Percentiles rank a stretch among this genome's conserved stretches.
These are phyloP conservation scores for Drosophila histrio DNA, from an alignment of 2,888 invertebrate species.

Conservation along the genomic window DNA sequence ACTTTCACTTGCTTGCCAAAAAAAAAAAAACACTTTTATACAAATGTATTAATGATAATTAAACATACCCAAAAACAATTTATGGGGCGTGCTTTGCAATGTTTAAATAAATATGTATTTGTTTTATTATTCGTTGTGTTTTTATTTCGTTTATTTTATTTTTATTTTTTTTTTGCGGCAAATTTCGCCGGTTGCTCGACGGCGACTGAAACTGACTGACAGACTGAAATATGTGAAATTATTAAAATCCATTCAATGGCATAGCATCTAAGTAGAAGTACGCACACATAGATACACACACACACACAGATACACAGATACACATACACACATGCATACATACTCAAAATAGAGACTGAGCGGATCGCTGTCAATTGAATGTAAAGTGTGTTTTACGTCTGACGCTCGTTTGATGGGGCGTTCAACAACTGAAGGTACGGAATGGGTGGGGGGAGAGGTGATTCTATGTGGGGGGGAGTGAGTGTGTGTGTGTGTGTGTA, in stretches of 20 bases:
- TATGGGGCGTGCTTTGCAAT: conserved; percentile 23
- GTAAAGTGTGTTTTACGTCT: conserved; percentile 43
- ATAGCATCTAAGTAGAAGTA: conserved; percentile 53
- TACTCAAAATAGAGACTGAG: neutral
- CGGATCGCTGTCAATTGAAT: conserved; percentile 55
- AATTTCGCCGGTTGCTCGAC: conserved; percentile 48
- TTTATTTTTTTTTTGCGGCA: conserved; percentile 23
- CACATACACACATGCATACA: neutral
- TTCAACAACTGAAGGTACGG: neutral
- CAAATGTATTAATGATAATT: conserved; percentile 11
- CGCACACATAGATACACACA: conserved; percentile 19
- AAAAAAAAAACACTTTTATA: conserved; percentile 2
- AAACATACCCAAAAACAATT: conserved; percentile 33
- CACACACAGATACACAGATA: neutral
- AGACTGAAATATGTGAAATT: conserved; percentile 63
- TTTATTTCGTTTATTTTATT: neutral
- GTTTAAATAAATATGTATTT: neutral
- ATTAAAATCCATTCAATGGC: conserved; percentile 65
- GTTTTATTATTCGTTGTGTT: neutral
- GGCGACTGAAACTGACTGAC: conserved; percentile 43
- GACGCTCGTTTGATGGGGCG: conserved; percentile 5
- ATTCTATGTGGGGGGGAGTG: conserved; percentile 1
- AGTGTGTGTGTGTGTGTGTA: neutral
- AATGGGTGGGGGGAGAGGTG: neutral
- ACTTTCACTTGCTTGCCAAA: conserved; percentile 17